Percentiles rank a stretch among this genome's conserved stretches.
Evolutionary conservation across 2,113 vertebrate genomes (phyloP).

Genomic region (Corydoras maculifer): DNA sequence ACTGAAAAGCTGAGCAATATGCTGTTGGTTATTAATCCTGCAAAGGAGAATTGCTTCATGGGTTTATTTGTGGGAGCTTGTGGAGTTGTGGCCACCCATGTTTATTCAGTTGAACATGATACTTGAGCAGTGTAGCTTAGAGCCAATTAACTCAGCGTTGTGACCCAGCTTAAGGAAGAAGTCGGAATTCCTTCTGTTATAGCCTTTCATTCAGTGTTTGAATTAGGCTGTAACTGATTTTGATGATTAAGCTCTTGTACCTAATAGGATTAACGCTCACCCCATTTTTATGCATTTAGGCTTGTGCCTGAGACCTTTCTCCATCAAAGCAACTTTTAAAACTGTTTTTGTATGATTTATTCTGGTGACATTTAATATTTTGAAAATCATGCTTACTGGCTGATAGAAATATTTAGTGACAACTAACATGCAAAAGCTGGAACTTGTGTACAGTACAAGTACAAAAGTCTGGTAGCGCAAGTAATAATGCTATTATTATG

Average conservation of each 20-base stretch:
- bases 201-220: constrained; percentile 26
- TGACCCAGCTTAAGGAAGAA: background rate
- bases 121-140: constrained; percentile 3
- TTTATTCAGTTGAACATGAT: constrained; percentile 12
- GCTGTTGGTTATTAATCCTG: constrained; percentile 20
- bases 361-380: too few relatives aligned
- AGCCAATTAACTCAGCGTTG: background rate
- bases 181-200: constrained; percentile 17
- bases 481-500: too few relatives aligned
- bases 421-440: too few relatives aligned
- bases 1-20: background rate
- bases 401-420: too few relatives aligned
- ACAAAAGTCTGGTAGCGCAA: too few relatives aligned
- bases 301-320: background rate
- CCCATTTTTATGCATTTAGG: background rate
- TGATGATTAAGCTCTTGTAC: constrained; percentile 45
- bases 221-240: constrained; percentile 58
- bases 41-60: background rate
- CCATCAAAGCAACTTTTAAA: background rate
- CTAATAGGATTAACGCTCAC: constrained; percentile 52
- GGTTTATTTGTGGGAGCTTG: constrained; percentile 22
- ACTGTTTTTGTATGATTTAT: background rate
- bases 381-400: too few relatives aligned
- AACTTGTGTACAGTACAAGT: too few relatives aligned
- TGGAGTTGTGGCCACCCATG: constrained; percentile 19